Evolutionary conservation across 2,113 vertebrate species (phyloP), one percentile per base, ranked within the genome.

Genomic region (Pseudorectes ferrugineus): DNA sequence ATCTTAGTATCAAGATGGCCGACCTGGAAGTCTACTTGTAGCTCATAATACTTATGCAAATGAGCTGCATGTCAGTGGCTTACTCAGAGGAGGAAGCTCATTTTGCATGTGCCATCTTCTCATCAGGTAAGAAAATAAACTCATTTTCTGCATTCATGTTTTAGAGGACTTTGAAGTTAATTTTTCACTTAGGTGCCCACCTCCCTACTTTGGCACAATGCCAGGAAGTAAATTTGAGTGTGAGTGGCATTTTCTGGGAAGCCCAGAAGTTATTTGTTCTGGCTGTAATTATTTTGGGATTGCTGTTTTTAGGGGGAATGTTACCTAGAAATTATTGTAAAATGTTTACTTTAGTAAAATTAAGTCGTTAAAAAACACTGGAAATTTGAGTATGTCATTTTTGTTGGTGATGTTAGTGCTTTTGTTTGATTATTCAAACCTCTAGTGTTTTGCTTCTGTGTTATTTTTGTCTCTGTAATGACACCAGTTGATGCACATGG

Each of bases 61-160:
- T 97, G 94, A 97, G 95, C 68, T 97, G 75, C 93, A 23, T 73
- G 89, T 77, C 55, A 95, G 94, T 96, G 94, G 58, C 87, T 97
- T 96, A 85, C 74, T 94, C 94, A n/a, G 59, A 98, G 96, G 93
- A 97, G 93, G 97, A 98, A 96, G 80, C 94, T 92, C 40, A 76
- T 94, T 97, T 96, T 93, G 93, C 97, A 96, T 28, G 31, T 97
- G 91, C 94, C 83, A 68, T 89, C 81, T 92, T 96, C 66, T 84
- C 23, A 2, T 52, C 96, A 98, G 98, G 98, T 98, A 98, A 98
- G 98, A 96, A 57, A 92, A 93, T 94, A 38, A 92, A 81, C 83
- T 96, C 0, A 3, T 95, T 97, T 84, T 77, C 67, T 96, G 85
- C 40, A 46, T 71, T 96, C 51, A 71, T 54, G 54, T 82, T 71